Evolutionary conservation across 2,113 vertebrate genomes (phyloP).

Genomic region (Felis catus): DNA sequence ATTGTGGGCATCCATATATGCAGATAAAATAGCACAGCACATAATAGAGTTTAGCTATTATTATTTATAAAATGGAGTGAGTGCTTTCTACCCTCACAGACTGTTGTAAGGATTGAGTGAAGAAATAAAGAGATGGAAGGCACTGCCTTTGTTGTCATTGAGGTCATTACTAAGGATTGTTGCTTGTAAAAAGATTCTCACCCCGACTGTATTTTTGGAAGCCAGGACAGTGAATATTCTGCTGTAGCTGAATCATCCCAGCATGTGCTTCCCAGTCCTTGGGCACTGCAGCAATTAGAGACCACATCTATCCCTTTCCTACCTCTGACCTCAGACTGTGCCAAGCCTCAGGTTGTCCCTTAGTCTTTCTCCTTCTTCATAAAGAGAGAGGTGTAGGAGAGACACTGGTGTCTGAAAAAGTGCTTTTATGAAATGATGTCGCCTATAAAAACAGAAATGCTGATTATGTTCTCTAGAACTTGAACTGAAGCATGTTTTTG

Average conservation of each 20-base stretch:
- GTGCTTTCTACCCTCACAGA: not conserved
- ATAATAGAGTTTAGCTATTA: not conserved
- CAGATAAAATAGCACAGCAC: not conserved
- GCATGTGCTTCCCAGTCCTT: not conserved
- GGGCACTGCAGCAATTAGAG: not conserved
- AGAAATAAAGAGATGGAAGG: not conserved
- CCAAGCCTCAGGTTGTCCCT: not conserved
- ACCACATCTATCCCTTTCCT: not conserved
- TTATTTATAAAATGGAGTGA: conserved; percentile 34
- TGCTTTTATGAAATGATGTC: not conserved
- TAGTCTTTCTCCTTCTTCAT: not conserved
- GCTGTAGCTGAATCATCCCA: not conserved
- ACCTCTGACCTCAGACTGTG: not conserved
- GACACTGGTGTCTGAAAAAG: not conserved
- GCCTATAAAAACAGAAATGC: not conserved
- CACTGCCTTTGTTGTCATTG: not conserved
- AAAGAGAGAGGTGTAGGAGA: not conserved
- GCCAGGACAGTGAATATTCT: not conserved
- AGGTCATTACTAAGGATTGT: not conserved
- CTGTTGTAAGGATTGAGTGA: not conserved
- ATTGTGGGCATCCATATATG: not conserved
- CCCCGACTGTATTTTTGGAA: not conserved
- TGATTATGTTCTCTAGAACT: not conserved
- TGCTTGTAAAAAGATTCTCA: not conserved
- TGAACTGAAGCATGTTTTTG: not conserved